phyloP scores from a whole-genome alignment of 1,140 invertebrate species.

The Homalodisca vitripennis region DNA sequence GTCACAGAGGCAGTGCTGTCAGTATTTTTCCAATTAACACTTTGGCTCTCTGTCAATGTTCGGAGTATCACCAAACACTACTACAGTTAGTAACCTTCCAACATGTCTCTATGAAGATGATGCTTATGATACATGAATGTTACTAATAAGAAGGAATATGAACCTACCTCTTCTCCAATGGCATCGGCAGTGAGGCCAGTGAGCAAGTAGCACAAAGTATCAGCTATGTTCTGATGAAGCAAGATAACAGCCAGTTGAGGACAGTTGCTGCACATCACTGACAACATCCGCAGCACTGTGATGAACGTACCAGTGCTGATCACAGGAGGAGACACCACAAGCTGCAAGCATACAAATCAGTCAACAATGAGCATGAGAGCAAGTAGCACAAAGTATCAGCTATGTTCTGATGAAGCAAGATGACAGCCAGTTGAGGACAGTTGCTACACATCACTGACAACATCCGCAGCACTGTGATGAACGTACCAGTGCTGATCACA shows the following conservation, averaged over 20 bases:
- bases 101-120: no score
- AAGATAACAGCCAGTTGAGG: constrained; percentile 88
- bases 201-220: constrained; percentile 88
- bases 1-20: no score
- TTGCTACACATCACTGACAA: constrained; percentile 92
- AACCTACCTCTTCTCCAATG: constrained; percentile 50
- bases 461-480: constrained; percentile 95
- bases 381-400: constrained; percentile 91
- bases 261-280: constrained; percentile 92
- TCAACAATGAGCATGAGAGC: no score
- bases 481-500: constrained; percentile 88
- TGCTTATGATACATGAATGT: no score
- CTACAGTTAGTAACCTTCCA: no score
- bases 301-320: constrained; percentile 94
- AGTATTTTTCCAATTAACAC: no score
- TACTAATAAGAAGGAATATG: no score
- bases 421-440: constrained; percentile 89
- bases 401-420: constrained; percentile 91
- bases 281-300: constrained; percentile 92
- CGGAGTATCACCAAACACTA: no score
- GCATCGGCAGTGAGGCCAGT: constrained; percentile 72
- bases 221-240: constrained; percentile 92
- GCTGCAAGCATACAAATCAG: no score
- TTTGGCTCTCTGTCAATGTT: no score
- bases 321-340: constrained; percentile 89